These are phyloP conservation scores for Pharmacophagus antenor DNA, from an alignment of 2,888 invertebrate species.

Conservation along the genomic window DNA sequence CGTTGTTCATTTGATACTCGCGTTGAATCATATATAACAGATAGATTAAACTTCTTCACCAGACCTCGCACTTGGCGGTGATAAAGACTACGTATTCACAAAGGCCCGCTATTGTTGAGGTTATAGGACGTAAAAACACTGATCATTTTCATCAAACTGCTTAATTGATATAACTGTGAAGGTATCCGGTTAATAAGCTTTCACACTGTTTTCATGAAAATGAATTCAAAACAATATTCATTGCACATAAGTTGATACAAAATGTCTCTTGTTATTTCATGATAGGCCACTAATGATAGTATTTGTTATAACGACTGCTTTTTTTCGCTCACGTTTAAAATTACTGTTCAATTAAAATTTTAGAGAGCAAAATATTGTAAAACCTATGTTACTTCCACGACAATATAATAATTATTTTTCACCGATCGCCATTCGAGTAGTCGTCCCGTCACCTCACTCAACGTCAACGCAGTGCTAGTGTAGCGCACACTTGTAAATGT, in stretches of 20 bases:
- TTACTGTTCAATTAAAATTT: neutral
- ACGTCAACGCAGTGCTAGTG: constrained; percentile 26
- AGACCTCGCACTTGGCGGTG: constrained; percentile 61
- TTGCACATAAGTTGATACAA: constrained; percentile 49
- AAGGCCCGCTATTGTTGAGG: constrained; percentile 60
- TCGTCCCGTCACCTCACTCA: constrained; percentile 30
- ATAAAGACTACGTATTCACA: constrained; percentile 70
- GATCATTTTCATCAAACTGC: constrained; percentile 51
- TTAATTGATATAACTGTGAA: constrained; percentile 51
- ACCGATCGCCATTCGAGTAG: constrained; percentile 33
- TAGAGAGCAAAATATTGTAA: constrained; percentile 4
- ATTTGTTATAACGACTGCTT: constrained; percentile 30
- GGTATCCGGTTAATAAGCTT: constrained; percentile 39
- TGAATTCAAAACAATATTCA: constrained; percentile 48
- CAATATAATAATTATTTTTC: constrained; percentile 29
- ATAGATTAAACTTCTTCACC: constrained; percentile 55
- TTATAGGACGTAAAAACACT: constrained; percentile 68
- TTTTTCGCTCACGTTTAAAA: constrained; percentile 16
- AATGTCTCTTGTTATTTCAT: constrained; percentile 48
- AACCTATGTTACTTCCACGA: constrained; percentile 20
- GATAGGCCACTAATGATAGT: constrained; percentile 41
- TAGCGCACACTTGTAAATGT: constrained; percentile 17
- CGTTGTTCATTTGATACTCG: constrained; percentile 87
- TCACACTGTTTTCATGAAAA: constrained; percentile 40
- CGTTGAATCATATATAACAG: constrained; percentile 80